Percentiles rank a stretch among this genome's conserved stretches.
Evolutionary conservation across 1,140 invertebrate genomes (phyloP).

Genomic region (Teleogryllus occipitalis): DNA sequence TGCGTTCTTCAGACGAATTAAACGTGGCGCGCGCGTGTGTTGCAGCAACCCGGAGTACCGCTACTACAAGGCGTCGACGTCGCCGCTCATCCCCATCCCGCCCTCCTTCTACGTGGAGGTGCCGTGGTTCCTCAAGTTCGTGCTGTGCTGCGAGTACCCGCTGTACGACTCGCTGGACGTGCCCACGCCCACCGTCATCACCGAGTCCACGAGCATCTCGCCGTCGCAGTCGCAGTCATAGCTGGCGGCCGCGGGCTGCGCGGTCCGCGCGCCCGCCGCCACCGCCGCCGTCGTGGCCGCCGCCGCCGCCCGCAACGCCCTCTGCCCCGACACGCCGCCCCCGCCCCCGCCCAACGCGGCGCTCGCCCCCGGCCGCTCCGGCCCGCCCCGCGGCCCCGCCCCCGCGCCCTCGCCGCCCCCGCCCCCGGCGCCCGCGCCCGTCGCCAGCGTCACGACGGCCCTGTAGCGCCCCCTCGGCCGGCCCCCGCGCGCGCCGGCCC

Average conservation of each 20-base stretch:
- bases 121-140: constrained; percentile 68
- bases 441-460: not conserved
- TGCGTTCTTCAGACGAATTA: too few relatives aligned
- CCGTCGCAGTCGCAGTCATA: constrained; percentile 67
- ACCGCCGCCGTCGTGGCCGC: not conserved
- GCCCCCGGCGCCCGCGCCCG: too few relatives aligned
- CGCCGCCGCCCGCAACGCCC: not conserved
- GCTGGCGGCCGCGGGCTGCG: constrained; percentile 48
- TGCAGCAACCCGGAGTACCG: constrained; percentile 71
- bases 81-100: constrained; percentile 78
- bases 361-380: too few relatives aligned
- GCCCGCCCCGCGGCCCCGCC: too few relatives aligned
- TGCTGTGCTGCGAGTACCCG: constrained; percentile 79
- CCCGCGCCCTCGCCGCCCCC: too few relatives aligned
- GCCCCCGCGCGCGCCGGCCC: too few relatives aligned
- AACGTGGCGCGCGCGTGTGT: constrained; percentile 22
- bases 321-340: too few relatives aligned
- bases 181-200: constrained; percentile 48
- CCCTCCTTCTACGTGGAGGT: constrained; percentile 74
- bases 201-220: constrained; percentile 63
- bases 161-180: constrained; percentile 68
- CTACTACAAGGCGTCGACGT: constrained; percentile 77
- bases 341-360: too few relatives aligned
- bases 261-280: not conserved
- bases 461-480: not conserved